Evolutionary conservation across 1,140 invertebrate genomes (phyloP), one percentile per base, ranked within the genome.

Genomic region (Sitophilus oryzae): DNA sequence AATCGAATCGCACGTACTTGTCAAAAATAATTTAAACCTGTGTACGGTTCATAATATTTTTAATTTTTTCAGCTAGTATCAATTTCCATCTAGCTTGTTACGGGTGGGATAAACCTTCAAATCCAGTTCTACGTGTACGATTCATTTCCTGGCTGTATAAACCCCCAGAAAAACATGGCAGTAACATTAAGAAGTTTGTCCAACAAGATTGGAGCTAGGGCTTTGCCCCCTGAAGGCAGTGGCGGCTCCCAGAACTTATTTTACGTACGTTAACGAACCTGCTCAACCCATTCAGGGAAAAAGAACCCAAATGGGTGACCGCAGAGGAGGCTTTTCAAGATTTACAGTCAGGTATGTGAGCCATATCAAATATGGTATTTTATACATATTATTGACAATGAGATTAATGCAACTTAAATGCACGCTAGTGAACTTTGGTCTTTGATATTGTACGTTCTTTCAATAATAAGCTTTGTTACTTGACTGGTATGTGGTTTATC

Each of bases 241-340:
- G n/a, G 50, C 51, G 19, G 23, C 45, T 25, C 47, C 71, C 1
- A 76, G 73, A 46, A 76, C 47, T 9, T 79, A 73, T 64, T 77
- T 73, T 54, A 75, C 77, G 0, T 77, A 78, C 36, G 70, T 72
- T 16, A 75, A 74, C 21, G 77, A 79, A 54, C 76, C 76, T 0
- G 66, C 74, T 20, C 65, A 68, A 15, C 65, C 64, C 14, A 66
- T 70, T 38, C 61, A 67, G 44, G 69, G 69, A 15, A 73, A n/a
- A 71, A 44, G 69, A 74, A 52, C 75, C 75, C 10, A 74, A 73
- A 67, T 73, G 67, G 64, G 59, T 61, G 6, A 58, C 67, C 8
- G 65, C 73, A 14, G 71, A 75, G 47, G 68, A 76, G 55, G 74
- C 74, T 20, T 72, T 77, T 30, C 59, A 69, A 59, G 63, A 64